A percentile compares a stretch with the other conserved stretches of the same genome.
phyloP scores from a whole-genome alignment of 2,113 vertebrate species.

The Entelurus aequoreus region DNA sequence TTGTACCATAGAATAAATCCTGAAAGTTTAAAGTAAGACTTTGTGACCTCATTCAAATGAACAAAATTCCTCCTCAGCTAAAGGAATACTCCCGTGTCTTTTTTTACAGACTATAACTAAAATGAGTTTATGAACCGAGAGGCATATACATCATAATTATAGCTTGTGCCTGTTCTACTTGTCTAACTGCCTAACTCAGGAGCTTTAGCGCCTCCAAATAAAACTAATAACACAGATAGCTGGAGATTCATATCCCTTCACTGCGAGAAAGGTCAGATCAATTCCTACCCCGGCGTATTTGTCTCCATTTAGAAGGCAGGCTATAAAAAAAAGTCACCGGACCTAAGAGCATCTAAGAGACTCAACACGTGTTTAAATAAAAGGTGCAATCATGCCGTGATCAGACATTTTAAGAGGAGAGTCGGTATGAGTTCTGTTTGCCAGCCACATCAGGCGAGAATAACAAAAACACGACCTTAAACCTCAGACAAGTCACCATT shows the following conservation, averaged over 20 bases:
- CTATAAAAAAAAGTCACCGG: constrained; percentile 25
- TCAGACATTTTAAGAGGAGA: constrained; percentile 53
- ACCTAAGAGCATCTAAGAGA: constrained; percentile 31
- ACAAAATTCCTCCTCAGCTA: too few species aligned
- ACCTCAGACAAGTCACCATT: too few species aligned
- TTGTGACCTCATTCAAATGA: too few species aligned
- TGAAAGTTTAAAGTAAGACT: too few species aligned
- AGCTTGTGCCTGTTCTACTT: constrained; percentile 30
- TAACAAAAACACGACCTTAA: too few species aligned
- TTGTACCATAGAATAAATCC: too few species aligned
- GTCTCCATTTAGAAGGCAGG: constrained; percentile 59
- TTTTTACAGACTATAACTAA: background rate
- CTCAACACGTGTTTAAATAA: constrained; percentile 47
- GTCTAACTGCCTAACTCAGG: constrained; percentile 52
- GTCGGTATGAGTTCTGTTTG: constrained; percentile 57
- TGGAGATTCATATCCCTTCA: constrained; percentile 61
- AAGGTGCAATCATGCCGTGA: constrained; percentile 39
- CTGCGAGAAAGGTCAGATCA: constrained; percentile 67
- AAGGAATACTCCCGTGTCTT: too few species aligned
- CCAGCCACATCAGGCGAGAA: constrained; percentile 27
- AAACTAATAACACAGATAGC: constrained; percentile 54
- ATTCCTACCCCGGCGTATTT: constrained; percentile 48
- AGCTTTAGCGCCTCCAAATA: constrained; percentile 47
- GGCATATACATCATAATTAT: background rate
- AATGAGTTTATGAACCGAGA: background rate